Base-by-base conservation (phyloP, 1,140 invertebrate genomes). In the Luehdorfia chinensis region DNA sequence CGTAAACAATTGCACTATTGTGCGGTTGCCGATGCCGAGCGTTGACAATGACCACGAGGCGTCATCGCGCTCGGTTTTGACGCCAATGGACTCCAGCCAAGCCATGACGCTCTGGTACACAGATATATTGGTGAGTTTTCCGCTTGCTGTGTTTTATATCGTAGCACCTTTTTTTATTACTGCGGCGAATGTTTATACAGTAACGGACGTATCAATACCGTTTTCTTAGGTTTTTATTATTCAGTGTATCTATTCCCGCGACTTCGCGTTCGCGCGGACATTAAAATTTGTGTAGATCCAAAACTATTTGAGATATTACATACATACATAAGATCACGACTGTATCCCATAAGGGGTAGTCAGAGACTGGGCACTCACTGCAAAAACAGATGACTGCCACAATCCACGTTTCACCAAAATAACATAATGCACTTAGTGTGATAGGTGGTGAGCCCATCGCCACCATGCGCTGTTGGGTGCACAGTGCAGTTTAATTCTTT, bases 71-170 rank as follows among this genome's bases (percentile, higher is more conserved):
- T 67, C 68, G 55, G 62, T 56, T 66, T 62, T 83, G 76, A 81
- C 79, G 68, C 61, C 50, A 55, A 72, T 86, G 83, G 79, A 84
- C 58, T 45, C 53, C 61, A 46, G 79, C 79, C 83, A 84, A 84
- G 46, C 61, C 49, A 86, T 86, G 83, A 86, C 83, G 64, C 76
- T 86, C 55, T 86, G 83, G 83, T 86, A 86, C 70, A 84, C 79
- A 46, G 73, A 86, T 67, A 68, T 86, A 75, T 57, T 86, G 83
- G 83, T 86, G 59, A 86, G 78, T 65, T 63, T 66, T 54, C 43
- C 50, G 53, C 49, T 31, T 13, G 32, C 27, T 31, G 41, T 37
- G 34, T 57, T 48, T 59, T 53, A 16, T 11, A 31, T 32, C 25
- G 14, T 49, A 47, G 43, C 49, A 28, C 32, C 37, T 49, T 11